Evolutionary conservation across 2,797 vertebrate species (phyloP), one percentile per base, ranked within the genome.

Genomic region (Coregonus suidteri): DNA sequence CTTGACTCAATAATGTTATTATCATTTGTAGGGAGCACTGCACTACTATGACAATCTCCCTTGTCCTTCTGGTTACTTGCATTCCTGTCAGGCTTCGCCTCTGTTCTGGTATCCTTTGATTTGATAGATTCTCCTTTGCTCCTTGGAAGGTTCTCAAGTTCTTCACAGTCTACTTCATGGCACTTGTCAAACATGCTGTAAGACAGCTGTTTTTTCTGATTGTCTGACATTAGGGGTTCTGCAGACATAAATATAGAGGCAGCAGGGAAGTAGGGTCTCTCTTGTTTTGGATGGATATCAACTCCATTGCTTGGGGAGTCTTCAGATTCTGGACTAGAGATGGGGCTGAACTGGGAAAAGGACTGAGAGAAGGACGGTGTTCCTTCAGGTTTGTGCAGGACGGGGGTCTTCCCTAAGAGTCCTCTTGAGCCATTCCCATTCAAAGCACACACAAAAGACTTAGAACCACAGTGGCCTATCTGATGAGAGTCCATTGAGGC

Each of bases 301-400:
- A 94, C 90, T 75, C 83, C 93, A 72, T 91, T 93, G 56, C 93
- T 93, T 73, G 91, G 91, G 0, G 90, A 15, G 0, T 96, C 95
- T 83, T 98, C 97, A 0, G 95, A 92, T 71, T 97, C 97, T 1
- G 97, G 96, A 87, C 97, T 98, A 75, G 97, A 99, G 82, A 98
- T 96, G 0, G 97, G 96, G 87, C 97, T 98, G 77, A 97, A 97
- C 88, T 96, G 94, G 82, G 94, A 95, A 81, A 96, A 95, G 0
- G 96, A 94, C 83, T 95, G 95, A 78, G 94, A 95, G 84, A 96
- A 96, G 3, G 94, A 90, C 6, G 95, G 94, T 52, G 95, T 88
- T 47, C 93, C 94, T 77, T 96, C 95, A 0, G 93, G 84, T 85
- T 94, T 97, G 59, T 93, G 84, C 34, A 88, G 93, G 71, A 91